Evolutionary conservation across 2,113 vertebrate genomes (phyloP), one percentile per base, ranked within the genome.

Genomic region (Scytalopus superciliaris): DNA sequence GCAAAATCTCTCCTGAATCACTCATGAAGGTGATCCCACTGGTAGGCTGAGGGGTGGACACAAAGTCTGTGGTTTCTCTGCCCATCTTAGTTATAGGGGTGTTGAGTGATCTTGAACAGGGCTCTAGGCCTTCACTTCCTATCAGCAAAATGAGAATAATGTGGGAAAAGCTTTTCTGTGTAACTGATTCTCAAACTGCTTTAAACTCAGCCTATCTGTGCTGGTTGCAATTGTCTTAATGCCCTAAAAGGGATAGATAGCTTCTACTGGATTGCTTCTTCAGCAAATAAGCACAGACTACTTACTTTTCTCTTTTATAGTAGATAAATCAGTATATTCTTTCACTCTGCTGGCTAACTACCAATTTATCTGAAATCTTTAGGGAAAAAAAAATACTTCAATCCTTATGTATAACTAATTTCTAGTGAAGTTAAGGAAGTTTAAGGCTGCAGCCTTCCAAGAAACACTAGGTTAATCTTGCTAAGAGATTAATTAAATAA

Each of bases 81-180:
- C 74, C 87, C 53, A 25, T 72, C 33, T 28, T 91, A 40, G 50
- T 83, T 92, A 28, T 62, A 67, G n/a, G 40, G 22, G 63, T 84
- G 66, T 85, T 96, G 91, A 60, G 33, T 86, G 68, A 89, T 73
- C 33, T 33, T 30, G 5, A 83, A 16, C 72, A 95, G 76, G 40
- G 6, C 72, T 90, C 80, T 33, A 23, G 40, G 79, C 76, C 45
- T 82, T 79, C 55, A 28, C 42, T 70, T 85, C 53, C 75, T 84
- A 84, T 82, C 87, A 94, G 27, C 62, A 62, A 94, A 87, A 70
- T 14, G 60, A 94, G 81, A 85, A 88, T 90, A 95, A 96, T 62
- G 74, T 87, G 87, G 91, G 78, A 86, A 93, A 90, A 87, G 74
- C 47, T 80, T 96, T 93, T 88, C 59, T 80, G 33, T 90, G 28